Base-by-base conservation (phyloP, 2,797 vertebrate species). In the Luscinia luscinia region DNA sequence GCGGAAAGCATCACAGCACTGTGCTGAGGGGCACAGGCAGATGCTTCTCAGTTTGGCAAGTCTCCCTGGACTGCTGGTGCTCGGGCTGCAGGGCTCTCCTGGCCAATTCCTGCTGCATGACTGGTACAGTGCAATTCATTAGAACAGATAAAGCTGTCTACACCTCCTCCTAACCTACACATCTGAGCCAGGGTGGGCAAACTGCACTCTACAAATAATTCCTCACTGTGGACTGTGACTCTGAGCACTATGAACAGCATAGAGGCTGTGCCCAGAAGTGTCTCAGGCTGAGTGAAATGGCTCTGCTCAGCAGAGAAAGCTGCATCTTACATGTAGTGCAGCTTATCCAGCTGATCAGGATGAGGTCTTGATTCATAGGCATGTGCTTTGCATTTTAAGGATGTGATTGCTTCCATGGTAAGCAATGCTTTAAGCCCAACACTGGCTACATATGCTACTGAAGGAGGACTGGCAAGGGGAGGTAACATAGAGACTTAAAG, bases 331-430 rank as follows among this genome's bases (percentile, higher is more conserved):
- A 26, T 1, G 2, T 4, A 23, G 7, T 19, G 41, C 70, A 89
- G 58, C 9, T 26, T 16, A 45, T 30, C 27, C 9, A 12, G 32
- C 82, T 24, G 14, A 26, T 51, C 63, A 69, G 75, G 32, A 27
- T 58, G 58, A 85, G 55, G 43, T 55, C 45, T 61, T 52, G 38
- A 57, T 45, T 90, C 59, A 82, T 3, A 76, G 72, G 17, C 19
- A 38, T 1, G 5, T 69, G 36, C 55, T 93, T 27, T 93, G 80
- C 49, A 87, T 73, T 84, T 89, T 70, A 90, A 82, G 21, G 61
- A 40, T 3, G 4, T 0, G 4, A 34, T 49, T 63, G 34, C 36
- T 89, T 63, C 61, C 19, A 4, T 7, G 15, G 32, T 6, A 57
- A 68, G 30, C 78, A 83, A 34, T 54, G 40, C 52, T 61, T 81